Base-by-base conservation (phyloP, 2,113 vertebrate species). In the Hippolais icterina region DNA sequence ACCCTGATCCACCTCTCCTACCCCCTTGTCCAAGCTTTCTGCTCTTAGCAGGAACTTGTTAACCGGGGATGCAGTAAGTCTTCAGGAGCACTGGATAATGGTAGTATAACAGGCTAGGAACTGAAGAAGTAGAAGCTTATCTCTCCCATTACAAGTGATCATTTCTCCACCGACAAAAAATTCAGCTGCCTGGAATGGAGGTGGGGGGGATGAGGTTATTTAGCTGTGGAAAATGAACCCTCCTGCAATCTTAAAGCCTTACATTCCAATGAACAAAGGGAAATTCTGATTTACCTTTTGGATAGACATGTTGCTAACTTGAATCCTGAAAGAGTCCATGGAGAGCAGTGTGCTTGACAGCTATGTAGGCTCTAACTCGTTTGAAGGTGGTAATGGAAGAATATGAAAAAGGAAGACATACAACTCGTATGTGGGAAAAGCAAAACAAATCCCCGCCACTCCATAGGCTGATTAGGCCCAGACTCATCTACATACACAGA, bases 1-100 rank as follows among this genome's bases (percentile, higher is more conserved):
- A 23, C 13, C 23, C 10, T 54, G 28, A 3, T 15, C 33, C 54
- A 41, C 33, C 27, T 19, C 9, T 64, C 57, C 47, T 22, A 52
- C 2, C 6, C 10, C 7, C 0, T 5, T 49, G 24, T 22, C 37
- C 27, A 24, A 27, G 50, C 8, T 1, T 76, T 10, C 20, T 56
- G 31, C 15, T 69, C 13, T 71, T 50, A 29, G 9, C 29, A 59
- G 42, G 25, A 82, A 9, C 52, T 50, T 22, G n/a, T 75, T 39
- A 46, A 4, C 8, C 54, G 5, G 10, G 2, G 7, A 74, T 2
- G 1, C 35, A 65, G n/a, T 25, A 46, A 35, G 9, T 47, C 15
- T 37, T 83, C 41, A 72, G 71, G 41, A 72, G 3, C 19, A 59
- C 16, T 2, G 1, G 21, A 31, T 76, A 29, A 42, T 19, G 6